A percentile compares a stretch with the other conserved stretches of the same genome.
Evolutionary conservation across 64 coral and sea anemone genomes (phyloP).

Genomic region (Anthopleura sola): DNA sequence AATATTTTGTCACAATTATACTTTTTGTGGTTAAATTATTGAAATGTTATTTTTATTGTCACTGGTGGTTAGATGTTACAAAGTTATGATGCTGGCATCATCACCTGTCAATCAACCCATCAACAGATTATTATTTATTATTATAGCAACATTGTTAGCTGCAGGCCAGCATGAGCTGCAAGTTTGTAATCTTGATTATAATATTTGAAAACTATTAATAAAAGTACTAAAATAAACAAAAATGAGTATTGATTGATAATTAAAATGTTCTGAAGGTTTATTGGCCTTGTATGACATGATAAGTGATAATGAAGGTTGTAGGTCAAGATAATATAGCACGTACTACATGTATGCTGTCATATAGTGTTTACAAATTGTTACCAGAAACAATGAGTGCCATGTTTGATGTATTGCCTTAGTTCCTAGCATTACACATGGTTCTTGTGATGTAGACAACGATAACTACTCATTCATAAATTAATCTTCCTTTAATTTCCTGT

Average conservation of each 20-base stretch:
- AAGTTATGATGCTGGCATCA: not conserved
- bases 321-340: too few relatives aligned
- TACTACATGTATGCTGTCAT: too few relatives aligned
- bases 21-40: not conserved
- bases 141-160: not conserved
- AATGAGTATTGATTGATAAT: not conserved
- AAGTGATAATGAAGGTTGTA: not conserved
- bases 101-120: not conserved
- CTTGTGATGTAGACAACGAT: too few relatives aligned
- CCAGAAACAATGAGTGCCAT: too few relatives aligned
- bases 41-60: not conserved
- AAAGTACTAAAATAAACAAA: not conserved
- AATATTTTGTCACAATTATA: not conserved
- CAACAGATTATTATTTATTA: not conserved
- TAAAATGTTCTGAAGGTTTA: too few relatives aligned
- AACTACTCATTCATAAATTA: not conserved
- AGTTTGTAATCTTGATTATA: not conserved
- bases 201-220: not conserved
- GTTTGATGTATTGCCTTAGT: too few relatives aligned
- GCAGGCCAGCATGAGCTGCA: not conserved
- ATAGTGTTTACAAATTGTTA: too few relatives aligned
- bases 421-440: too few relatives aligned
- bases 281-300: too few relatives aligned
- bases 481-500: not conserved
- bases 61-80: not conserved